A percentile compares a stretch with the other conserved stretches of the same genome.
Evolutionary conservation across 2,113 vertebrate genomes (phyloP).

Genomic region (Etheostoma spectabile): DNA sequence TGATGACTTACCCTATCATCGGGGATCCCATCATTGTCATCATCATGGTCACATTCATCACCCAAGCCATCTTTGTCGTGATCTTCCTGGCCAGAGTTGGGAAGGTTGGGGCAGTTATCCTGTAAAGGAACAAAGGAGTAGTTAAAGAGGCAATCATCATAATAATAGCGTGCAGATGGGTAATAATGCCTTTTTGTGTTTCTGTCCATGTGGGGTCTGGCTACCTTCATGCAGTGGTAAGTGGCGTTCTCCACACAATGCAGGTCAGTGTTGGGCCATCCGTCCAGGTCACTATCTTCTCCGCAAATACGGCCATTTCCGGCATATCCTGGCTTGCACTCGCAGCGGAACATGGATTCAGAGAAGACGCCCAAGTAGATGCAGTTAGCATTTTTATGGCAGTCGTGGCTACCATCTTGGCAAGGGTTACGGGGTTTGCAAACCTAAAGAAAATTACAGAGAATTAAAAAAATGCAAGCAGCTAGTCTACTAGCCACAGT

Average conservation of each 20-base stretch:
- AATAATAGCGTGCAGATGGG: constrained; percentile 44
- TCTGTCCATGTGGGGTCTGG: constrained; percentile 53
- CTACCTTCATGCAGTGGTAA: constrained; percentile 98
- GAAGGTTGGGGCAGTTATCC: constrained; percentile 97
- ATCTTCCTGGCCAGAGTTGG: constrained; percentile 99
- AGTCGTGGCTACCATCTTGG: constrained; percentile 93
- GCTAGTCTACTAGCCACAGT: background rate
- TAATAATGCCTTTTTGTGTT: constrained; percentile 31
- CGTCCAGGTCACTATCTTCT: constrained; percentile 95
- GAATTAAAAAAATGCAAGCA: constrained; percentile 39
- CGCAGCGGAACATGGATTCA: constrained; percentile 96
- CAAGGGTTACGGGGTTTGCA: constrained; percentile 96
- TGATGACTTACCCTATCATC: constrained; percentile 91
- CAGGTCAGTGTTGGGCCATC: constrained; percentile 95
- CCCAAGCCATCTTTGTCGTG: constrained; percentile 97
- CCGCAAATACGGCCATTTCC: constrained; percentile 96
- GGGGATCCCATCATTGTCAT: constrained; percentile 95
- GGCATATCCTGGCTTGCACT: constrained; percentile 97
- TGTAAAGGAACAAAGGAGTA: constrained; percentile 73
- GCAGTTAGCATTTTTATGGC: constrained; percentile 96
- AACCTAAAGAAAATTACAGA: constrained; percentile 83
- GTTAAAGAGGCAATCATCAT: constrained; percentile 52
- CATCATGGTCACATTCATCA: constrained; percentile 95
- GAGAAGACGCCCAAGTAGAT: constrained; percentile 96
- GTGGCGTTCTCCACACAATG: constrained; percentile 95